A percentile compares a stretch with the other conserved stretches of the same genome.
Conservation (phyloP, 2,113 vertebrate genomes). For the Scomber colias region DNA sequence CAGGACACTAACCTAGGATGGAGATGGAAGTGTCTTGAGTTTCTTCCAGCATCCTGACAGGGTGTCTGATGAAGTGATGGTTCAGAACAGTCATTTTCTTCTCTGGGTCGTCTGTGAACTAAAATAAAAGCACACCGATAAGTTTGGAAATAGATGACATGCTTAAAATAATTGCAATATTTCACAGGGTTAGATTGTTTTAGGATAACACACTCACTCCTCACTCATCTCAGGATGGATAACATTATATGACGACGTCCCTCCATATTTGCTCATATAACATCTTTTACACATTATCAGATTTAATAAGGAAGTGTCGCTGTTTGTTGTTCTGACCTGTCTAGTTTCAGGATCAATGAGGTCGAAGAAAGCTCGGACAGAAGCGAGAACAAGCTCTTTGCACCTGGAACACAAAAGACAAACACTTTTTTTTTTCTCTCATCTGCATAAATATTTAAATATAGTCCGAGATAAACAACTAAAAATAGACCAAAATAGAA, state of each 20-base stretch:
- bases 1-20: slow-evolving; percentile 84
- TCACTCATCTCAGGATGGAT: too few relatives aligned
- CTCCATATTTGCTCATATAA: neutral
- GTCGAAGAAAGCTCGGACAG: slow-evolving; percentile 93
- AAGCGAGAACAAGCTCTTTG: slow-evolving; percentile 95
- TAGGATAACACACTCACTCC: too few relatives aligned
- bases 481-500: neutral
- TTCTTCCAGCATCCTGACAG: slow-evolving; percentile 87
- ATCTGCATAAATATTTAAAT: neutral
- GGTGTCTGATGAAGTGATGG: slow-evolving; percentile 95
- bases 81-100: slow-evolving; percentile 89
- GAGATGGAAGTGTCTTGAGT: slow-evolving; percentile 78
- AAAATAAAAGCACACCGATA: slow-evolving; percentile 7
- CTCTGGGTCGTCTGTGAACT: slow-evolving; percentile 91
- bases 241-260: neutral
- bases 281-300: neutral
- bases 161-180: neutral
- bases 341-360: slow-evolving; percentile 93
- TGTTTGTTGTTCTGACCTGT: slow-evolving; percentile 85
- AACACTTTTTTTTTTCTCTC: neutral
- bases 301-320: neutral
- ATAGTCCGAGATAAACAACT: neutral
- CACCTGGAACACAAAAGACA: slow-evolving; percentile 85
- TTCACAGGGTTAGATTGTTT: neutral
- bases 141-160: neutral